phyloP scores from a whole-genome alignment of 1,140 invertebrate genomes.

The Sitodiplosis mosellana region DNA sequence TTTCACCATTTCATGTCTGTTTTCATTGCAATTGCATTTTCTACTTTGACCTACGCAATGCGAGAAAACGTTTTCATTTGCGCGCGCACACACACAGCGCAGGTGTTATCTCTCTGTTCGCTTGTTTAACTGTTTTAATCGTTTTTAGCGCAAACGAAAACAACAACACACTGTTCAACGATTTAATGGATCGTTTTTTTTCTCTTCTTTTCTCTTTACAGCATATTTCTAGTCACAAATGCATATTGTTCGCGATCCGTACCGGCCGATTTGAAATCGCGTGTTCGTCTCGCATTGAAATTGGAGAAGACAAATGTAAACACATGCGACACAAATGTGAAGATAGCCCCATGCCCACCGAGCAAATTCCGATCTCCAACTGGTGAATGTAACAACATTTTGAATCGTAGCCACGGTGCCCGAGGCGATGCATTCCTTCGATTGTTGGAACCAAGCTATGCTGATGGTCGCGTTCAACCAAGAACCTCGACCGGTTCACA shows the following conservation, averaged over 20 bases:
- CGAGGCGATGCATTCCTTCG: slow-evolving; percentile 67
- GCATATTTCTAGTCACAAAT: neutral
- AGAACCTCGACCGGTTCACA: slow-evolving; percentile 30
- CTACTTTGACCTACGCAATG: no score
- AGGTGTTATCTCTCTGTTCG: no score
- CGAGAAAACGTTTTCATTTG: no score
- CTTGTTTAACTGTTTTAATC: no score
- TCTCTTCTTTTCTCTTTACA: neutral
- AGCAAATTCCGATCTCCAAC: slow-evolving; percentile 63
- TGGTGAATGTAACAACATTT: slow-evolving; percentile 88
- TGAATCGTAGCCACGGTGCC: slow-evolving; percentile 73
- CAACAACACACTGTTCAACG: no score
- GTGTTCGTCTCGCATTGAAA: neutral
- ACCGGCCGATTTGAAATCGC: neutral
- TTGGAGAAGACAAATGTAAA: neutral
- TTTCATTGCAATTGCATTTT: no score
- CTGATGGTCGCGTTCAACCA: slow-evolving; percentile 52
- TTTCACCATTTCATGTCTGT: no score
- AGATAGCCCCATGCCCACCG: slow-evolving; percentile 35
- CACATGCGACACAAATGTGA: neutral
- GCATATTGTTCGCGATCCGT: neutral
- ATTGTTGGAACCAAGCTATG: slow-evolving; percentile 59
- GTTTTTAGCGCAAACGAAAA: no score
- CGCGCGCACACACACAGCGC: no score
- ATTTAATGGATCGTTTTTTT: neutral